phyloP scores from a whole-genome alignment of 2,888 invertebrate genomes.

The Parapristionchus giblindavisi region DNA sequence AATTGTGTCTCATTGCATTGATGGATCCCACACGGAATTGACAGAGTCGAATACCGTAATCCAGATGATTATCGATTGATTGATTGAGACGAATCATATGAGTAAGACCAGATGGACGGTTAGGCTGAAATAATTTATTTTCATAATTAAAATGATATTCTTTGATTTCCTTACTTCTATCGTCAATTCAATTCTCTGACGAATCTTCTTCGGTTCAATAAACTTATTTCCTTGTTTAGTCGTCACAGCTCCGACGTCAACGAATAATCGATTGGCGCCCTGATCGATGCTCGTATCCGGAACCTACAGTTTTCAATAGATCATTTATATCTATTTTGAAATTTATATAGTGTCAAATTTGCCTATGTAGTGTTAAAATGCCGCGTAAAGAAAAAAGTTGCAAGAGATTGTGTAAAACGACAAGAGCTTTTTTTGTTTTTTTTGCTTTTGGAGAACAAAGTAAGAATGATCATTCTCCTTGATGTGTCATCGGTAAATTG shows the following conservation, averaged over 20 bases:
- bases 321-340: too few species aligned
- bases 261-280: constrained; percentile 28
- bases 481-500: neutral
- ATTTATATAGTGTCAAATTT: too few species aligned
- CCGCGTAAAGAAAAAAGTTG: too few species aligned
- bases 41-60: constrained; percentile 36
- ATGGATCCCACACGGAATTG: constrained; percentile 33
- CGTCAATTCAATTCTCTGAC: too few species aligned
- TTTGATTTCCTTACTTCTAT: neutral
- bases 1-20: constrained; percentile 4
- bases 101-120: constrained; percentile 9
- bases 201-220: constrained; percentile 34
- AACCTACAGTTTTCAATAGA: neutral
- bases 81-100: constrained; percentile 29
- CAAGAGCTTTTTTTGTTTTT: too few species aligned
- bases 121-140: constrained; percentile 15
- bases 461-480: neutral
- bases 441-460: too few species aligned
- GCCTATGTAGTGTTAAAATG: too few species aligned
- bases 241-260: constrained; percentile 28
- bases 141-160: neutral
- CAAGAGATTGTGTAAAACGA: too few species aligned
- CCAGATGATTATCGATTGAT: constrained; percentile 19
- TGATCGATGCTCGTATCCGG: constrained; percentile 7
- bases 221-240: neutral